Conservation (phyloP, 2,888 invertebrate genomes). For the Pachydiplax longipennis region DNA sequence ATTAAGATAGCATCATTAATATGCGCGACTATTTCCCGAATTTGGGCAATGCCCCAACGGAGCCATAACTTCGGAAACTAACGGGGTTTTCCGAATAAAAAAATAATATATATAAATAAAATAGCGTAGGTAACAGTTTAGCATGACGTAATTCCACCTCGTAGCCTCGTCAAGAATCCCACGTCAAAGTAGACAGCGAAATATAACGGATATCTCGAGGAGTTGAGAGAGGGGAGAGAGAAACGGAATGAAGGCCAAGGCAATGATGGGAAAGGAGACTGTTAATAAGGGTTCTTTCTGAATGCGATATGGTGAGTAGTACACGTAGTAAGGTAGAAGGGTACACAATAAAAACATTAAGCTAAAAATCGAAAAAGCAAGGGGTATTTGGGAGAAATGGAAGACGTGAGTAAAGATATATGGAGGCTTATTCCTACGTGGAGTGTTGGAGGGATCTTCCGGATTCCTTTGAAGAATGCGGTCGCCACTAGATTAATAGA, state of each 20-base stretch:
- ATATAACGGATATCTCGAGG: background rate
- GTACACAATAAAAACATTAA: no score
- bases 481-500: background rate
- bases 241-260: background rate
- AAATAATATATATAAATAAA: no score
- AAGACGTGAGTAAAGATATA: background rate
- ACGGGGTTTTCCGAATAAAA: no score
- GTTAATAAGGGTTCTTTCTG: no score
- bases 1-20: no score
- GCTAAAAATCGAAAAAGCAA: background rate
- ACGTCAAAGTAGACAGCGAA: background rate
- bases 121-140: background rate
- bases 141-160: background rate
- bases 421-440: background rate
- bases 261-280: no score
- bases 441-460: background rate
- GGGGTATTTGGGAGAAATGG: background rate
- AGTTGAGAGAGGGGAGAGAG: background rate
- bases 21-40: no score
- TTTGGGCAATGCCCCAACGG: no score
- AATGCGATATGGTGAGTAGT: background rate
- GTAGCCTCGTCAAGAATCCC: background rate
- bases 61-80: no score
- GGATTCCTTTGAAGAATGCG: slow-evolving; percentile 9
- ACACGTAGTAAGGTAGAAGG: background rate